Evolutionary conservation across 2,888 invertebrate genomes (phyloP), one percentile per base, ranked within the genome.

Genomic region (Didymodactylos carnosus): DNA sequence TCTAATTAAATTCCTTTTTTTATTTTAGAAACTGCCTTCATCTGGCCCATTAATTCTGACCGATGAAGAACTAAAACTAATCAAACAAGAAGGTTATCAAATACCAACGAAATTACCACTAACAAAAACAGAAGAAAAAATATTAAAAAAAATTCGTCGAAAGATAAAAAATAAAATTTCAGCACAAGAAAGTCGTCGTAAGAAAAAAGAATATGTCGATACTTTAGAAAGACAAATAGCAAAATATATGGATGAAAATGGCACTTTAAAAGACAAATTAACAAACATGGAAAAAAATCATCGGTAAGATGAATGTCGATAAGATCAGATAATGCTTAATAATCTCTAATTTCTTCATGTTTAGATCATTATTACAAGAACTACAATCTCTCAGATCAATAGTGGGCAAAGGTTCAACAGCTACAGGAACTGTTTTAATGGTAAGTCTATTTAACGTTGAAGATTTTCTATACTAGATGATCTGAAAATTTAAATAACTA

Each of bases 101-200:
- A 91, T 98, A 78, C 97, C 97, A 51, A 91, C 91, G 49, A 90
- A 92, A 83, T 87, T 95, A 78, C 97, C 97, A 53, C 88, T 98
- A 75, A 92, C 94, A 75, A 97, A 97, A 86, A 90, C 92, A 53
- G 95, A 98, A 85, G 97, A 98, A 83, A 94, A 95, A 83, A 94
- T 94, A 41, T 86, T 97, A 78, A 97, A 98, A 85, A 95, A 97
- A 85, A 94, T 98, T 77, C 87, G 97, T 78, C 88, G 97, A 84
- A 97, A 97, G 89, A 98, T 97, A 76, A 97, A 98, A 86, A 97
- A 97, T 85, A 97, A 98, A 35, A 94, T 97, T 84, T 95, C 95
- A 76, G 97, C 97, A 77, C 97, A 98, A 87, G 97, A 97, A 85
- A 94, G 94, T 81, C 88, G 97, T 79, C 88, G 97, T 81, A 97